Percentiles rank a stretch among this genome's conserved stretches.
Evolutionary conservation across 1,140 invertebrate genomes (phyloP).

Genomic region (Nephotettix cincticeps): DNA sequence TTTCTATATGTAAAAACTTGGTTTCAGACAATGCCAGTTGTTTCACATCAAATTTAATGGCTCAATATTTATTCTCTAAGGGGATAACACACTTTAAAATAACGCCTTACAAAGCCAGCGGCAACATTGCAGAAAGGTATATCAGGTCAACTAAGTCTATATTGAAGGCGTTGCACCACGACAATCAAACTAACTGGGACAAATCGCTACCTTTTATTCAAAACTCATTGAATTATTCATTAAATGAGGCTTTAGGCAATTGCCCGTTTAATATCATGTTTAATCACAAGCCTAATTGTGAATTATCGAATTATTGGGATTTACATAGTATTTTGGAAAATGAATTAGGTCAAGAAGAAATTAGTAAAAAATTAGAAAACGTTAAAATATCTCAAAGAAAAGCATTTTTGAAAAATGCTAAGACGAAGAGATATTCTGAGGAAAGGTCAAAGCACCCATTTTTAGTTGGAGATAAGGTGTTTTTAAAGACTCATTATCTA

Average conservation of each 20-base stretch:
- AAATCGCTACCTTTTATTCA: not conserved
- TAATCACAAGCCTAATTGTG: constrained; percentile 5
- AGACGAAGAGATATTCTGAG: constrained; percentile 1
- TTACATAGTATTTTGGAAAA: not conserved
- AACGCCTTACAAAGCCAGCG: not conserved
- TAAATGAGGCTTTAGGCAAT: not conserved
- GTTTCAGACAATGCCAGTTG: not conserved
- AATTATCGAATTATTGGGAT: not conserved
- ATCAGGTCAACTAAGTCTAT: not conserved
- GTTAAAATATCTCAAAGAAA: not conserved
- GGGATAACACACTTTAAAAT: not conserved
- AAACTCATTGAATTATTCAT: not conserved
- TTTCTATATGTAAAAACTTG: not conserved
- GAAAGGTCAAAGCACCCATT: not conserved
- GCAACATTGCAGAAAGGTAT: not conserved
- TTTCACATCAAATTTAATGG: constrained; percentile 4
- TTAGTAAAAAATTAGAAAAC: not conserved
- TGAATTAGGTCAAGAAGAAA: not conserved
- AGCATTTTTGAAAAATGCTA: constrained; percentile 6
- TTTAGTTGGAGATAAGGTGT: not conserved
- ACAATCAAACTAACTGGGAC: not conserved
- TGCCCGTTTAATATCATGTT: not conserved
- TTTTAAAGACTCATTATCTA: not conserved
- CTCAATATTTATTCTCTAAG: not conserved
- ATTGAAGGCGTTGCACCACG: not conserved